A percentile compares a stretch with the other conserved stretches of the same genome.
These are phyloP conservation scores for Scomberomorus guttatus DNA, from an alignment of 2,797 vertebrate genomes.

Conservation along the genomic window DNA sequence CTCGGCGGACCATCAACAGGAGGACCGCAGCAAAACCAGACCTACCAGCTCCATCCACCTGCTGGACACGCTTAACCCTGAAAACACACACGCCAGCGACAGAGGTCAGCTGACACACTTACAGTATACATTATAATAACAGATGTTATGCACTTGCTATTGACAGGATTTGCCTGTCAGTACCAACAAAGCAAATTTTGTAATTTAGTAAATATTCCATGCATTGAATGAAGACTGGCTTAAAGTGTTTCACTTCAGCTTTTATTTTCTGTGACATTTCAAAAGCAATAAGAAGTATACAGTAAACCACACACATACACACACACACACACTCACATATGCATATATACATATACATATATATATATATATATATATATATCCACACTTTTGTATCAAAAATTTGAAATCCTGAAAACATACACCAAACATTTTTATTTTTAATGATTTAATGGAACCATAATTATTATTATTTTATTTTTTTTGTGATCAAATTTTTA, in stretches of 20 bases:
- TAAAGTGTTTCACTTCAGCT: slow-evolving; percentile 3
- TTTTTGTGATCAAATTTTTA: too few species aligned
- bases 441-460: too few species aligned
- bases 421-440: background rate
- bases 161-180: slow-evolving; percentile 41
- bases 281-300: slow-evolving; percentile 8
- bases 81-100: slow-evolving; percentile 85
- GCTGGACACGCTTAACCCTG: slow-evolving; percentile 90
- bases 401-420: slow-evolving; percentile 15
- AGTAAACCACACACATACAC: background rate
- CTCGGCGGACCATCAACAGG: slow-evolving; percentile 89
- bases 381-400: background rate
- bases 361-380: too few species aligned
- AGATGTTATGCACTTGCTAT: slow-evolving; percentile 40
- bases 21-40: slow-evolving; percentile 86
- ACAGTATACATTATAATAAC: slow-evolving; percentile 19
- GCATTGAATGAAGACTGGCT: slow-evolving; percentile 33
- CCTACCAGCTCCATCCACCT: slow-evolving; percentile 89
- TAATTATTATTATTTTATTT: too few species aligned
- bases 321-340: too few species aligned
- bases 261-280: slow-evolving; percentile 22
- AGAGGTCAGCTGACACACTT: slow-evolving; percentile 78
- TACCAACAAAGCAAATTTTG: slow-evolving; percentile 40
- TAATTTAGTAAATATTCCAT: slow-evolving; percentile 21
- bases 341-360: too few species aligned